Base-by-base conservation (phyloP, 2,113 vertebrate species). In the Upupa epops region DNA sequence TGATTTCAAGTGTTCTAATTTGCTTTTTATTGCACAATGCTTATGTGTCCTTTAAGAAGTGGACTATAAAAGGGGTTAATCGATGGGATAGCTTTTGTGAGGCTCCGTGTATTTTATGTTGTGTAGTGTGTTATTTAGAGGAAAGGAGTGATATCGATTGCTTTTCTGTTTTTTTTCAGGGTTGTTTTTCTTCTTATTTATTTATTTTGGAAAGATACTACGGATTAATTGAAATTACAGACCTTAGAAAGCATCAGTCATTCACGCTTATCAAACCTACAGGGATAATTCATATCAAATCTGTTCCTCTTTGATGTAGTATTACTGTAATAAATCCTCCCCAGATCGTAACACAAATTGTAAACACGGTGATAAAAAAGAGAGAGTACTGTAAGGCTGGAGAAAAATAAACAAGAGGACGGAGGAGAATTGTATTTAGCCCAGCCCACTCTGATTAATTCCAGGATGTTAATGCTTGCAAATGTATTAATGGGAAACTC, bases 171-270 rank as follows among this genome's bases (percentile, higher is more conserved):
- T 90, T 91, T 74, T 64, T 11, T 18, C 46, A 32, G 65, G 31
- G 56, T 1, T 5, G 28, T 56, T 22, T 40, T 37, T 75, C 88
- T 56, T 26, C 13, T 45, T 12, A 42, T 42, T 83, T 79, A 55
- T 90, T 83, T 90, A 46, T 94, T 93, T 92, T 90, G 36, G 59
- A 82, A 85, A 86, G 78, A 60, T 92, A 69, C 77, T 96, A 63
- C 79, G 84, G 73, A 77, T 94, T 94, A 94, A 93, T 91, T 95
- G 74, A 88, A 95, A 68, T 92, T 91, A 80, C 64, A 92, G 85
- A 83, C 28, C 68, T 90, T 83, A 24, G 13, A 91, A 87, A 46
- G 52, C 76, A 91, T 90, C 46, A 89, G 48, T 86, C 66, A 86
- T 94, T 91, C 61, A 70, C 96, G 54, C 48, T 91, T 17, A n/a